phyloP scores from a whole-genome alignment of 2,797 vertebrate genomes.

The Lepidocolaptes lacrymiger region DNA sequence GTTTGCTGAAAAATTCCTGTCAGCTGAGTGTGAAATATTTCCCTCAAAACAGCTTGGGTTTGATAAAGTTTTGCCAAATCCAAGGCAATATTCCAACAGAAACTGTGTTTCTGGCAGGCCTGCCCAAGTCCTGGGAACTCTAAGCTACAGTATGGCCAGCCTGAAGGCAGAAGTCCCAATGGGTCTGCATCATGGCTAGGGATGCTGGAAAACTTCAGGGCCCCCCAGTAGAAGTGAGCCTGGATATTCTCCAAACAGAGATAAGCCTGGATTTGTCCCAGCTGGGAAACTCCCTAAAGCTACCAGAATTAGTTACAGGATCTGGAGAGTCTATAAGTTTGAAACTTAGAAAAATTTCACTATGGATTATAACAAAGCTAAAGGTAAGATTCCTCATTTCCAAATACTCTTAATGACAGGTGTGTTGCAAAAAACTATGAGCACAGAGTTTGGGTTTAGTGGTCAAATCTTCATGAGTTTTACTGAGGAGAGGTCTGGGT shows the following conservation, averaged over 20 bases:
- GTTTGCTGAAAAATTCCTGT: slow-evolving; percentile 20
- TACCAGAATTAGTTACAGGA: slow-evolving; percentile 48
- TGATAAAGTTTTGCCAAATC: slow-evolving; percentile 30
- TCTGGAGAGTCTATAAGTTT: not conserved
- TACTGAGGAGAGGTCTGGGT: not conserved
- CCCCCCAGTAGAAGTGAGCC: slow-evolving; percentile 10
- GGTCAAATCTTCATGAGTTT: not conserved
- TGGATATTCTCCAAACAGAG: slow-evolving; percentile 44
- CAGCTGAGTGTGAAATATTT: slow-evolving; percentile 31
- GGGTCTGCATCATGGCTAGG: not conserved
- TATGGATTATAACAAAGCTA: not conserved
- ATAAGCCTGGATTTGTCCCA: slow-evolving; percentile 48
- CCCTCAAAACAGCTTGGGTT: slow-evolving; percentile 30
- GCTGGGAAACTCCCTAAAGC: slow-evolving; percentile 52
- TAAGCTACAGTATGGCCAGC: slow-evolving; percentile 29
- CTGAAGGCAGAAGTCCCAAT: slow-evolving; percentile 42
- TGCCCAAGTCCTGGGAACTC: slow-evolving; percentile 40
- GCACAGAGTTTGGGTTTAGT: not conserved
- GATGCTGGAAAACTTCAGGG: slow-evolving; percentile 38
- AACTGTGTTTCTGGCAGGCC: slow-evolving; percentile 38
- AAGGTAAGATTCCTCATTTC: not conserved
- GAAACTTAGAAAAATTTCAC: not conserved
- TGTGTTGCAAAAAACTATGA: not conserved
- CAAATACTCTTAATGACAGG: not conserved
- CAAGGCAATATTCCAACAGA: slow-evolving; percentile 43